These are phyloP conservation scores for Cyaniris semiargus DNA, from an alignment of 2,888 invertebrate species.

Conservation along the genomic window DNA sequence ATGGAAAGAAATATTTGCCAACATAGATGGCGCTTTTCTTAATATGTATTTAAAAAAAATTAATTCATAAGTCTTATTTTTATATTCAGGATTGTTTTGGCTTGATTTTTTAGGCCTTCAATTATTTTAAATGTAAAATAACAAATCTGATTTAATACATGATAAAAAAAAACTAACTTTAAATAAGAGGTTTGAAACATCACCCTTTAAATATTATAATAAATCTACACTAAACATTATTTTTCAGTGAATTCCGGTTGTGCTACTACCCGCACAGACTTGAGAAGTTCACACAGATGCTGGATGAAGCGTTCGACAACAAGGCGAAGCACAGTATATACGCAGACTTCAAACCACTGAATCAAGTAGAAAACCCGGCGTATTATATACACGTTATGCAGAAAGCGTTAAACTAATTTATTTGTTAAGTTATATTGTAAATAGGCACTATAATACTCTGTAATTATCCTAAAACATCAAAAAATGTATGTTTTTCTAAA, in stretches of 20 bases:
- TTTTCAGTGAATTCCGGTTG: conserved; percentile 88
- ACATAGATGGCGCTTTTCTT: background rate
- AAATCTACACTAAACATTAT: background rate
- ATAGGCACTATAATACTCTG: background rate
- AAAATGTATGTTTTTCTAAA: background rate
- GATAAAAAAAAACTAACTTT: background rate
- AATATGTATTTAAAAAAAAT: no score
- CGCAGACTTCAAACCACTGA: conserved; percentile 89
- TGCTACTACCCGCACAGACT: conserved; percentile 94
- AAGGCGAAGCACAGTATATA: conserved; percentile 85
- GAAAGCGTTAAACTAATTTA: conserved; percentile 62
- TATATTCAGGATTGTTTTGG: no score
- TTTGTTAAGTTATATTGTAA: conserved; percentile 17
- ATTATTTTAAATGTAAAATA: no score
- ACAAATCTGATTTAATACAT: background rate
- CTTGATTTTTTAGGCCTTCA: no score
- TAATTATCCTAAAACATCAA: background rate
- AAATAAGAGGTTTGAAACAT: no score
- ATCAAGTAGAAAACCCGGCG: conserved; percentile 83
- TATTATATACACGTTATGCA: conserved; percentile 93
- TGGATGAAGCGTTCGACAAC: conserved; percentile 85
- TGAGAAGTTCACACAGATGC: conserved; percentile 84
- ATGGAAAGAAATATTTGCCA: background rate
- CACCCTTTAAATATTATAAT: background rate
- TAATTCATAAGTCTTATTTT: no score